Evolutionary conservation across 2,888 invertebrate species (phyloP).

Genomic region (Graphium colonna): DNA sequence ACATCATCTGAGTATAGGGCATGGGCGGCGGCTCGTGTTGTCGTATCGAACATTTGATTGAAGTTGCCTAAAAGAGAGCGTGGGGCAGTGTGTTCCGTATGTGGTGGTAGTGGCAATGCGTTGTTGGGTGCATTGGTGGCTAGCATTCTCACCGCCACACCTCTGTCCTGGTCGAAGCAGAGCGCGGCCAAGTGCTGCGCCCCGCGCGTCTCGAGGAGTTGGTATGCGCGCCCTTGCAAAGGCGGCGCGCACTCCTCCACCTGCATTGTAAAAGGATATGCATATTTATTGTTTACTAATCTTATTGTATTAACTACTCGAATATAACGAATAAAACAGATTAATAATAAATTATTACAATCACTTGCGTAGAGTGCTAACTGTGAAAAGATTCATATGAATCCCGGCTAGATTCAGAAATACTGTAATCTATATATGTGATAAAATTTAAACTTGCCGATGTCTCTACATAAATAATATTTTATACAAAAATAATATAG

Average conservation of each 20-base stretch:
- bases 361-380: no score
- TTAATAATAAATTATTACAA: no score
- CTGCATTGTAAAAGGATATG: no score
- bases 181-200: slow-evolving; percentile 54
- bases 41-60: slow-evolving; percentile 69
- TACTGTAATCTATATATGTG: no score
- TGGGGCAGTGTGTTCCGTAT: slow-evolving; percentile 45
- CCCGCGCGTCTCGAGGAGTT: slow-evolving; percentile 32
- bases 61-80: slow-evolving; percentile 69
- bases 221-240: slow-evolving; percentile 65
- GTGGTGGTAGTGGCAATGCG: slow-evolving; percentile 43
- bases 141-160: slow-evolving; percentile 39
- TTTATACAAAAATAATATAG: no score
- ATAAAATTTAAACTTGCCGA: no score
- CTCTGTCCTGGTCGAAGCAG: slow-evolving; percentile 65
- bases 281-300: no score
- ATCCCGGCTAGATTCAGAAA: no score
- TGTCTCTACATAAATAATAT: no score
- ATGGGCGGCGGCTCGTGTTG: slow-evolving; percentile 55
- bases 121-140: slow-evolving; percentile 37
- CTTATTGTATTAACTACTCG: no score
- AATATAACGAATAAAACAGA: no score
- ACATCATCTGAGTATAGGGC: slow-evolving; percentile 59
- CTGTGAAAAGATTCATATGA: no score
- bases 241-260: slow-evolving; percentile 55